phyloP scores from a whole-genome alignment of 2,113 vertebrate species.

The Caretta caretta region DNA sequence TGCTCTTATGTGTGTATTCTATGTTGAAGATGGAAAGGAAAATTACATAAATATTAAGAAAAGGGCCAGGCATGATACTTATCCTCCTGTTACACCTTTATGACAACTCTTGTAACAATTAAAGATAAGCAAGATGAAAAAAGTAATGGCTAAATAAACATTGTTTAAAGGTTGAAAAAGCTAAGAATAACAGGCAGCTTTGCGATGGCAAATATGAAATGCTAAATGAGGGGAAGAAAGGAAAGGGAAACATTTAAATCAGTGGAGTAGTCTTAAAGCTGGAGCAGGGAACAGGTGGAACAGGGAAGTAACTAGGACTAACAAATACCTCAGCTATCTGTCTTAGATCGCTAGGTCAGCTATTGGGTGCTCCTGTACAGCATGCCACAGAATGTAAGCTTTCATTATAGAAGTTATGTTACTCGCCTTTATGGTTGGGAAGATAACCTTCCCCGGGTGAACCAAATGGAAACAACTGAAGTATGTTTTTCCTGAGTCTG shows the following conservation, averaged over 20 bases:
- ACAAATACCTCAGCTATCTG: neutral
- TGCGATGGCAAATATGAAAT: neutral
- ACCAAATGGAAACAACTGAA: neutral
- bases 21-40: slow-evolving; percentile 6
- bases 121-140: neutral
- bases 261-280: neutral
- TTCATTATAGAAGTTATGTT: neutral
- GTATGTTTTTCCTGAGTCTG: neutral
- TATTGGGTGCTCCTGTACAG: neutral
- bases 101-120: neutral
- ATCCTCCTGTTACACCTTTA: neutral
- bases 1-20: slow-evolving; percentile 7
- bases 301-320: neutral
- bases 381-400: neutral
- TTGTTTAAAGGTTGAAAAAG: neutral
- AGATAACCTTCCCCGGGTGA: neutral
- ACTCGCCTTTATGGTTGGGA: neutral
- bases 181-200: neutral
- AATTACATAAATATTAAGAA: slow-evolving; percentile 2
- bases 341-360: neutral
- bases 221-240: neutral
- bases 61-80: neutral
- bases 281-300: neutral
- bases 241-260: neutral
- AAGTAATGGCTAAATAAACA: neutral